These are phyloP conservation scores for Synergus umbraculus DNA, from an alignment of 2,888 invertebrate genomes.

Conservation along the genomic window DNA sequence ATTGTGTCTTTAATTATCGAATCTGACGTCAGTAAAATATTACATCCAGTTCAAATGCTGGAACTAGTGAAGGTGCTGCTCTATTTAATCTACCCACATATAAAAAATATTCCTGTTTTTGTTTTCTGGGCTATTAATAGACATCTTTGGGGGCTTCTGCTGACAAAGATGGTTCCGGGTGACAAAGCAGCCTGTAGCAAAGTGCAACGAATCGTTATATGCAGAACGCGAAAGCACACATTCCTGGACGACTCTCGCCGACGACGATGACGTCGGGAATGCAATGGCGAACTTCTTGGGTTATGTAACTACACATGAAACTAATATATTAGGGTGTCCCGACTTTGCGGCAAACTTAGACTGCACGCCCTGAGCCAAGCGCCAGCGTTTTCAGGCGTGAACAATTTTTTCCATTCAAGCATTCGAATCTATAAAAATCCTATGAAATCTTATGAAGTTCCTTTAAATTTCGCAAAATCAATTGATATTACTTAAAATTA, in stretches of 20 bases:
- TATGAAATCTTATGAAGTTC: no score
- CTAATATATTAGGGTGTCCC: conserved; percentile 67
- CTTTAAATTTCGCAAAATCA: no score
- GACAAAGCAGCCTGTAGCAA: conserved; percentile 52
- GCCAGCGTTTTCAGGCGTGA: neutral
- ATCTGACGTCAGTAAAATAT: neutral
- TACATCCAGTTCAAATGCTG: no score
- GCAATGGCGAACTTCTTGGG: conserved; percentile 64
- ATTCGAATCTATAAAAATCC: neutral
- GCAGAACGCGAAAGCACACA: conserved; percentile 52
- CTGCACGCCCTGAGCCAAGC: conserved; percentile 51
- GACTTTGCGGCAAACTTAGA: conserved; percentile 67
- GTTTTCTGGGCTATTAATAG: conserved; percentile 15
- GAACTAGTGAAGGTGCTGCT: neutral
- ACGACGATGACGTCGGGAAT: conserved; percentile 66
- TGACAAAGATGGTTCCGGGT: conserved; percentile 43
- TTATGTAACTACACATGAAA: conserved; percentile 70
- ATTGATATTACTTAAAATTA: no score
- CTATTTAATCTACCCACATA: neutral
- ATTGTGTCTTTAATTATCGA: neutral
- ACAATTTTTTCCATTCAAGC: neutral
- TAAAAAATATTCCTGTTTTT: conserved; percentile 4
- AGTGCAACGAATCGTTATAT: conserved; percentile 53
- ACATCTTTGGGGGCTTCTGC: conserved; percentile 3
- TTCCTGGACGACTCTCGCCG: conserved; percentile 60